phyloP scores from a whole-genome alignment of 2,797 vertebrate genomes.

The Smutsia temminckii region DNA sequence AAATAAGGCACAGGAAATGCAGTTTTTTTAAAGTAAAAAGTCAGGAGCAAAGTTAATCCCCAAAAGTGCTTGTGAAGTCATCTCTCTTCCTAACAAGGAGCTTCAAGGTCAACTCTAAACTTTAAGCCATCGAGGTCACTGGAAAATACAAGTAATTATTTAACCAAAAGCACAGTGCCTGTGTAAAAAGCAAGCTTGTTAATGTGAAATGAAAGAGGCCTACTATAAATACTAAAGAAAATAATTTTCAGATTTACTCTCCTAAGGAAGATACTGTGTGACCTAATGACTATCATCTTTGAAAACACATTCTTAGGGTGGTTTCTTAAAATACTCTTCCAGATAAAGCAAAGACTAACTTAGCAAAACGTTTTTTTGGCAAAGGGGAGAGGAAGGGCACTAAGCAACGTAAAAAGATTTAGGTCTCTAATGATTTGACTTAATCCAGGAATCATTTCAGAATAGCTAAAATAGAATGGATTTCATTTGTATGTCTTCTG shows the following conservation, averaged over 20 bases:
- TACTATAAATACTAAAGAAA: background rate
- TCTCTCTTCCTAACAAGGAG: background rate
- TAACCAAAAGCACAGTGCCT: background rate
- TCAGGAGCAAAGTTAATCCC: background rate
- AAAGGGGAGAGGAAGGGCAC: background rate
- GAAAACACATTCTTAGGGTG: background rate
- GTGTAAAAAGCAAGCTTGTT: background rate
- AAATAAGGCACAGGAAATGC: background rate
- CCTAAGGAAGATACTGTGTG: background rate
- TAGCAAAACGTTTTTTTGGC: background rate
- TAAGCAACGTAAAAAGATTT: background rate
- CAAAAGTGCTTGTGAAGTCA: background rate
- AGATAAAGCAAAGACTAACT: background rate
- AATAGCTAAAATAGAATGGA: background rate
- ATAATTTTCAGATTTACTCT: background rate
- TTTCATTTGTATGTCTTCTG: background rate
- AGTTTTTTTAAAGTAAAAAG: background rate
- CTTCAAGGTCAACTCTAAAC: background rate
- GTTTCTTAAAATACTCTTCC: background rate
- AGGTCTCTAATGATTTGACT: background rate
- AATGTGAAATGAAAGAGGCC: background rate
- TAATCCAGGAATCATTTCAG: background rate
- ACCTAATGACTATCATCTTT: background rate
- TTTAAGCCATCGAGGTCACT: background rate
- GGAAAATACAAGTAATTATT: background rate